Percentiles rank a stretch among this genome's conserved stretches.
These are phyloP conservation scores for Phylloscopus trochiloides DNA, from an alignment of 2,113 vertebrate species.

Conservation along the genomic window DNA sequence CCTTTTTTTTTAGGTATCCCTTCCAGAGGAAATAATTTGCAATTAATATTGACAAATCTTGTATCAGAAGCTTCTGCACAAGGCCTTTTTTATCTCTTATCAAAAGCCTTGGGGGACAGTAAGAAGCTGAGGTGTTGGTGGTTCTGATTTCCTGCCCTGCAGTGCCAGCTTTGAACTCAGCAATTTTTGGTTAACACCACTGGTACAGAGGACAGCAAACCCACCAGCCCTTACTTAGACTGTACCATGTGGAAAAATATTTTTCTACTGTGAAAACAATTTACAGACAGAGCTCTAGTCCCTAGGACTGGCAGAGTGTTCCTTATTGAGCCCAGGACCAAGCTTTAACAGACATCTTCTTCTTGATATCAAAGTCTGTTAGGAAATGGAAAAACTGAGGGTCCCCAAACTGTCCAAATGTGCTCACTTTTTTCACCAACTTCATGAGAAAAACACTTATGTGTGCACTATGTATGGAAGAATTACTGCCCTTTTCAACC, in stretches of 20 bases:
- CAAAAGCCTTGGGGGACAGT: background rate
- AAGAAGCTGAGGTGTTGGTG: background rate
- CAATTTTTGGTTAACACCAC: background rate
- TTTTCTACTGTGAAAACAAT: background rate
- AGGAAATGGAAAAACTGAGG: background rate
- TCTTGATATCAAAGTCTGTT: background rate
- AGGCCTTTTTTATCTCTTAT: background rate
- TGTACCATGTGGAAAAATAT: background rate
- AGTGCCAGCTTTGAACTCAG: background rate
- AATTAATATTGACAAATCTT: background rate
- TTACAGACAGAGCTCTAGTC: background rate
- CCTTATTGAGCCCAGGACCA: background rate
- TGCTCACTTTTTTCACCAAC: background rate
- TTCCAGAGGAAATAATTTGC: background rate
- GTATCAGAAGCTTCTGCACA: background rate
- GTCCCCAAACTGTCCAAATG: background rate
- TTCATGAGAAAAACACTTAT: background rate
- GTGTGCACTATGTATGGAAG: background rate
- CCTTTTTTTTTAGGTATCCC: background rate
- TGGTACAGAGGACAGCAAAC: background rate
- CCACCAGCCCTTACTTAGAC: background rate
- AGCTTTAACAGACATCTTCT: background rate
- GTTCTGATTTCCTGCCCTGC: background rate
- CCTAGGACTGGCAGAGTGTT: background rate
- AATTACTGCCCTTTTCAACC: background rate